A percentile compares a stretch with the other conserved stretches of the same genome.
phyloP scores from a whole-genome alignment of 2,113 vertebrate genomes.

The Alosa alosa region DNA sequence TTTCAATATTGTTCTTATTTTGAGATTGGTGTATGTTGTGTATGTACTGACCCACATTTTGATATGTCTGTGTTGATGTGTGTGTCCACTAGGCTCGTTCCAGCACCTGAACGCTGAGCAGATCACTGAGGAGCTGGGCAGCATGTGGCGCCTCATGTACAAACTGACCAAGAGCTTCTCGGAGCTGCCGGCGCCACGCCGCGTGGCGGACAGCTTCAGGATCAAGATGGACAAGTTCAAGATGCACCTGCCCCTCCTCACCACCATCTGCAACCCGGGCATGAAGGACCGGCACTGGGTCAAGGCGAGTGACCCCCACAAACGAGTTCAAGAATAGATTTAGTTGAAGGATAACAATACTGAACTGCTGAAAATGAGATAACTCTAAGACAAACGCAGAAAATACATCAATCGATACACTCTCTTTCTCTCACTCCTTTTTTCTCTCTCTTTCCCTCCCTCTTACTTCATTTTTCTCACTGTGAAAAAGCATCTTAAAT shows the following conservation, averaged over 20 bases:
- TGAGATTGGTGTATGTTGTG: too few relatives aligned
- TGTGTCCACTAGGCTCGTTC: constrained; percentile 72
- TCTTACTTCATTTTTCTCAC: neutral
- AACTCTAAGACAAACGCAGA: neutral
- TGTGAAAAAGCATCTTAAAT: neutral
- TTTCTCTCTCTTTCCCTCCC: neutral
- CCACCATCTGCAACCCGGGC: constrained; percentile 81
- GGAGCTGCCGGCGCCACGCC: constrained; percentile 69
- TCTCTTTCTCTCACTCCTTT: too few relatives aligned
- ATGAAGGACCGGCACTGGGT: constrained; percentile 88
- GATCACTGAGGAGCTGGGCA: constrained; percentile 75
- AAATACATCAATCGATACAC: too few relatives aligned
- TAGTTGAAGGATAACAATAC: neutral
- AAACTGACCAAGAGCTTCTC: constrained; percentile 78
- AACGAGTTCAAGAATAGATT: neutral
- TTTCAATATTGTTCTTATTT: too few relatives aligned
- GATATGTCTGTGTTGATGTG: neutral
- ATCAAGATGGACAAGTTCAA: constrained; percentile 84
- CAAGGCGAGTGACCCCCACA: constrained; percentile 64
- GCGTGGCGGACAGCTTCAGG: constrained; percentile 76
- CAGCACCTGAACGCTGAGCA: constrained; percentile 76
- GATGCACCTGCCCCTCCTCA: constrained; percentile 79
- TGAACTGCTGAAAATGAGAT: too few relatives aligned
- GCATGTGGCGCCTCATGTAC: constrained; percentile 83
- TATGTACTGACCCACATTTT: too few relatives aligned